Conservation (phyloP, 2,888 invertebrate genomes). For the Drosophila dives region DNA sequence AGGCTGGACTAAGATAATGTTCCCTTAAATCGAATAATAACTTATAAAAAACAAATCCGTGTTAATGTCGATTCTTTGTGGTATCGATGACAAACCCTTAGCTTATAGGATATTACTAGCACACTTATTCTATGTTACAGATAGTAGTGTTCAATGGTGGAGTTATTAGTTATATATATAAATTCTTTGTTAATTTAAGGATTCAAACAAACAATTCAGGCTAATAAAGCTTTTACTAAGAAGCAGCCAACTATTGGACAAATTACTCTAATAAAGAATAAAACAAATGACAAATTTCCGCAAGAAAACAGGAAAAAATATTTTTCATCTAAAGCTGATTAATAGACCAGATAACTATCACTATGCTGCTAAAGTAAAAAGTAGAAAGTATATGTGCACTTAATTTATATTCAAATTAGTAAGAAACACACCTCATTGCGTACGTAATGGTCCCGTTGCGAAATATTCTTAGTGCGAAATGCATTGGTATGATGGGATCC, state of each 20-base stretch:
- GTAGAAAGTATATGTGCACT: conserved; percentile 9
- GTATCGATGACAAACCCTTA: no score
- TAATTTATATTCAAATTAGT: conserved; percentile 64
- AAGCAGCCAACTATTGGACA: not conserved
- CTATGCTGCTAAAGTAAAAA: not conserved
- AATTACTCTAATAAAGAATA: not conserved
- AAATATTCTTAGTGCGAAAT: conserved; percentile 96
- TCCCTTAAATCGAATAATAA: not conserved
- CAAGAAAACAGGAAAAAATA: not conserved
- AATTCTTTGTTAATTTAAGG: not conserved
- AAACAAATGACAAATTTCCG: not conserved
- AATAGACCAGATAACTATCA: not conserved
- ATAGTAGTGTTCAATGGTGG: not conserved
- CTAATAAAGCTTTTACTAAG: not conserved
- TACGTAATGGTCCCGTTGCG: conserved; percentile 97
- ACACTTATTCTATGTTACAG: no score
- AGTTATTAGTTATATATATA: not conserved
- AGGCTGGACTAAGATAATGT: not conserved
- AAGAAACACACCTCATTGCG: conserved; percentile 91
- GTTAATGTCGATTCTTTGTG: no score
- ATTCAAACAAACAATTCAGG: not conserved
- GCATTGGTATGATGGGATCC: conserved; percentile 96
- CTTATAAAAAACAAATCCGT: no score
- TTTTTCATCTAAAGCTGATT: not conserved
- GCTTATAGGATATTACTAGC: no score